phyloP scores from a whole-genome alignment of 92 coral and sea anemone genomes.

The Pocillopora meandrina region DNA sequence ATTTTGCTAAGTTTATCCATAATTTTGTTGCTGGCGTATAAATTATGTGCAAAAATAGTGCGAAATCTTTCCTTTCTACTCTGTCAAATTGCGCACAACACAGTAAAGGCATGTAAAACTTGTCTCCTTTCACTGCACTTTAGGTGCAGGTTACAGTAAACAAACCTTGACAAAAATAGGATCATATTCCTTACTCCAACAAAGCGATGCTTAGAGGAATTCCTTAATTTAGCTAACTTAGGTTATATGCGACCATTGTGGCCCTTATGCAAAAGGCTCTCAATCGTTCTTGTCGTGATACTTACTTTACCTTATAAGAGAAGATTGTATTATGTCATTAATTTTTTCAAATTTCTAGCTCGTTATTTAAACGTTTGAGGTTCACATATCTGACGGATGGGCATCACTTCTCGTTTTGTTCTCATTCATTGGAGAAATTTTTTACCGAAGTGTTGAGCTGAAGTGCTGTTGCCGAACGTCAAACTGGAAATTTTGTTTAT shows the following conservation, averaged over 20 bases:
- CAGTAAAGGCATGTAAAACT: not conserved
- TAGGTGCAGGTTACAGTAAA: not conserved
- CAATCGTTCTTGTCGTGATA: constrained; percentile 4
- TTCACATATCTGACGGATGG: not conserved
- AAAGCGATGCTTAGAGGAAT: constrained; percentile 1
- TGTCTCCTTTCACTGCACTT: not conserved
- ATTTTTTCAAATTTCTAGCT: not conserved
- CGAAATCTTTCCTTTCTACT: not conserved
- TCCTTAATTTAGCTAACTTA: constrained; percentile 23
- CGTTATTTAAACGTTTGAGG: not conserved
- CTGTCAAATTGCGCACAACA: not conserved
- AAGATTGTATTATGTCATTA: not conserved
- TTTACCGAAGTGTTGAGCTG: constrained; percentile 2
- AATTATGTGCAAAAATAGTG: not conserved
- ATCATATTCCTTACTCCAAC: not conserved
- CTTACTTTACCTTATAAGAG: not conserved
- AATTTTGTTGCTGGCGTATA: not conserved
- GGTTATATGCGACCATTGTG: not conserved
- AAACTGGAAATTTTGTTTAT: constrained; percentile 8
- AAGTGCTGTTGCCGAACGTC: not conserved
- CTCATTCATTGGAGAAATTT: not conserved
- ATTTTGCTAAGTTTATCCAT: not conserved
- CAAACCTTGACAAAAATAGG: not conserved
- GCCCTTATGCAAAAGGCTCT: not conserved
- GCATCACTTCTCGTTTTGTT: constrained; percentile 1